Conservation (phyloP, 2,113 vertebrate species). For the Coryphaenoides rupestris region DNA sequence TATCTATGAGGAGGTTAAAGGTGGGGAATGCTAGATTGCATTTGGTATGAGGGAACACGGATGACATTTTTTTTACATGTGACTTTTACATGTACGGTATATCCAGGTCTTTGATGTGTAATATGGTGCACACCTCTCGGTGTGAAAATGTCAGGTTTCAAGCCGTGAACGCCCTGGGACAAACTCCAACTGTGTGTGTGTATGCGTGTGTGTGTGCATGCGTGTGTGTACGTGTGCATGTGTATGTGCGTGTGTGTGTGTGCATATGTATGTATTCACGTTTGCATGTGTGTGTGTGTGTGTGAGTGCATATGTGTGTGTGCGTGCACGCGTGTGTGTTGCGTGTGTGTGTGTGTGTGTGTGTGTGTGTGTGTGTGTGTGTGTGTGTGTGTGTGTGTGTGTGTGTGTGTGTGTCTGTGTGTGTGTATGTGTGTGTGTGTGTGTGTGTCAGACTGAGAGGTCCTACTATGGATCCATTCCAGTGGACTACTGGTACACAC, state of each 20-base stretch:
- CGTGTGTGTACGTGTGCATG: background rate
- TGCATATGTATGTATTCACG: background rate
- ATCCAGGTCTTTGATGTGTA: constrained; percentile 43
- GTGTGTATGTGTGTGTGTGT: background rate
- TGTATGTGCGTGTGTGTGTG: background rate
- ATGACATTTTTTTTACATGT: too few relatives aligned
- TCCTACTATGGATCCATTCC: constrained; percentile 51
- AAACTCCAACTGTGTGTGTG: background rate
- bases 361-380: background rate
- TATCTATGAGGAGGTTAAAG: too few relatives aligned
- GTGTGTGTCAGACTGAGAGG: background rate
- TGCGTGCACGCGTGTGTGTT: background rate
- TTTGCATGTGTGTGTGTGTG: background rate
- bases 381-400: background rate
- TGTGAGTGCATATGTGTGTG: background rate
- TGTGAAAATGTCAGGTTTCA: constrained; percentile 59
- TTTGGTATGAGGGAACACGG: too few relatives aligned
- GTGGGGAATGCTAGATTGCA: too few relatives aligned
- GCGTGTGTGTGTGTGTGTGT: constrained; percentile 7
- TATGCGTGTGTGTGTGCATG: background rate
- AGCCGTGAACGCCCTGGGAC: constrained; percentile 35
- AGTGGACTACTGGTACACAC: constrained; percentile 46
- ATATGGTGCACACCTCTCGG: constrained; percentile 38
- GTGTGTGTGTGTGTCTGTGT: background rate
- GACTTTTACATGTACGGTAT: background rate